These are phyloP conservation scores for Troglohyphantes excavatus DNA, from an alignment of 2,888 invertebrate species.

Conservation along the genomic window DNA sequence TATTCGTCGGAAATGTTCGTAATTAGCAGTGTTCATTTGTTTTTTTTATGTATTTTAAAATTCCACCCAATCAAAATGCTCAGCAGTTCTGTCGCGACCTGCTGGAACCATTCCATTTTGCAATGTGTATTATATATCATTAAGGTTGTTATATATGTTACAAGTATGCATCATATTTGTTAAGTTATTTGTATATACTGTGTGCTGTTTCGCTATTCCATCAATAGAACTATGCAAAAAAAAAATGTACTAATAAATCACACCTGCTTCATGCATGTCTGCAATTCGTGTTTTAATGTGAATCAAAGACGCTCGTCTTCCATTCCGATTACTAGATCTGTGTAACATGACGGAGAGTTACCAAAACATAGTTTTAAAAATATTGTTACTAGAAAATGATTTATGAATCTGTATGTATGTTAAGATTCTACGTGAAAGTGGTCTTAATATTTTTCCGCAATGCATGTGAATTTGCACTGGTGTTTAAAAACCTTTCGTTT, in stretches of 20 bases:
- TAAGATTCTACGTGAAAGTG: background rate
- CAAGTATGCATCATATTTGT: slow-evolving; percentile 45
- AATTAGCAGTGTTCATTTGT: too few relatives aligned
- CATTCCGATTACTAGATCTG: background rate
- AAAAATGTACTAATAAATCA: background rate
- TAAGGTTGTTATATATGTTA: slow-evolving; percentile 27
- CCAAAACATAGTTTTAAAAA: background rate
- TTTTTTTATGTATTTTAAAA: background rate
- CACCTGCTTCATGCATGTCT: background rate
- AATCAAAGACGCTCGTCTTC: slow-evolving; percentile 26
- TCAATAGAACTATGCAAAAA: slow-evolving; percentile 1
- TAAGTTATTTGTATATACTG: slow-evolving; percentile 67
- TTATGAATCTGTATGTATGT: background rate
- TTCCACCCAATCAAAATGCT: background rate
- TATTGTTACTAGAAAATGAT: background rate
- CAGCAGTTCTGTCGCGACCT: background rate
- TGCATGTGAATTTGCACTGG: background rate
- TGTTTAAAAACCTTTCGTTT: background rate
- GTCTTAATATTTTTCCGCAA: background rate
- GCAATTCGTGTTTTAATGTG: background rate
- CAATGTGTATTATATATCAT: slow-evolving; percentile 44
- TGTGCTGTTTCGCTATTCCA: slow-evolving; percentile 11
- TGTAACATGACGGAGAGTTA: background rate
- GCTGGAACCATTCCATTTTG: slow-evolving; percentile 52
- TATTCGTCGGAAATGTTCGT: background rate